Evolutionary conservation across 2,888 invertebrate genomes (phyloP).

Genomic region (Crioceris asparagi): DNA sequence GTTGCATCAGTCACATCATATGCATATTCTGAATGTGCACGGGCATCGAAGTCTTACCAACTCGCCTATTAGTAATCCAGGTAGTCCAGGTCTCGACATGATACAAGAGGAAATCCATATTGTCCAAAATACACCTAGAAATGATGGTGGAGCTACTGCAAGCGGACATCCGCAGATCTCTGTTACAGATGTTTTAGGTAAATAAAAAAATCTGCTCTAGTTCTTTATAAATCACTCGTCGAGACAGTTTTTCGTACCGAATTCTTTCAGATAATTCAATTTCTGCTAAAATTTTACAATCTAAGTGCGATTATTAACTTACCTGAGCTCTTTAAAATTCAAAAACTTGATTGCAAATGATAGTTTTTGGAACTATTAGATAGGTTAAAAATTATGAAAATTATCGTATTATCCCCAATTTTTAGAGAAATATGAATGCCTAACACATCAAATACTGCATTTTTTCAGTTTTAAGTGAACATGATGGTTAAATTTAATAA

Average conservation of each 20-base stretch:
- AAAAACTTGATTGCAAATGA: no score
- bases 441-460: no score
- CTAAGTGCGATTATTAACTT: background rate
- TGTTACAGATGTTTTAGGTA: conserved; percentile 79
- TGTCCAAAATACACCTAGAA: conserved; percentile 28
- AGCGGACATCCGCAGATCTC: conserved; percentile 72
- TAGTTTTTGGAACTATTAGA: no score
- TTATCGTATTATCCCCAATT: no score
- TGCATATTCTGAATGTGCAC: conserved; percentile 37
- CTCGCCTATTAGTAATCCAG: conserved; percentile 52
- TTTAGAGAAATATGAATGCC: no score
- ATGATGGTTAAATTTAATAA: background rate
- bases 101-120: conserved; percentile 60
- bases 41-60: conserved; percentile 49
- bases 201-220: no score
- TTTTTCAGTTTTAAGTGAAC: no score
- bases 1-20: conserved; percentile 17
- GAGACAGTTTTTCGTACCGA: no score
- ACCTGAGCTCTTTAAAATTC: background rate
- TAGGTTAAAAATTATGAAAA: no score
- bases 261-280: no score
- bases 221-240: no score
- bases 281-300: no score
- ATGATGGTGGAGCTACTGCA: conserved; percentile 21
- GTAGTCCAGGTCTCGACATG: conserved; percentile 63